Evolutionary conservation across 1,140 invertebrate species (phyloP).

Genomic region (Apocrypta bakeri): DNA sequence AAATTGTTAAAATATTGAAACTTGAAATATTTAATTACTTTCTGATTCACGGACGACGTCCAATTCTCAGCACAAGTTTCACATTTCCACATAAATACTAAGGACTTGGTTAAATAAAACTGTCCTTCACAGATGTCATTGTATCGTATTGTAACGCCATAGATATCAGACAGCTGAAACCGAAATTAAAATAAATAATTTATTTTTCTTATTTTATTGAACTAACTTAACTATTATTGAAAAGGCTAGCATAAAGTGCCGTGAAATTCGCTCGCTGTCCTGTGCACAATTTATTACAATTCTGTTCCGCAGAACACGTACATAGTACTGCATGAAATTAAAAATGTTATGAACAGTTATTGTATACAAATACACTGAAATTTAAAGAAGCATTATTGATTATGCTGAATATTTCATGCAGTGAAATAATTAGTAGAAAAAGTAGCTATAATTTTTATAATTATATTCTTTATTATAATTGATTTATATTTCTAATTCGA

Average conservation of each 20-base stretch:
- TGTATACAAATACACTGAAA: no score
- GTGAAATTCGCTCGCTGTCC: neutral
- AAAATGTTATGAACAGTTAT: no score
- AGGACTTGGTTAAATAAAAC: neutral
- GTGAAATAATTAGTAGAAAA: neutral
- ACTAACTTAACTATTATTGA: constrained; percentile 2
- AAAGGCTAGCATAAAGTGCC: neutral
- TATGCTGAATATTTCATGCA: neutral
- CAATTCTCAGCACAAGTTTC: neutral
- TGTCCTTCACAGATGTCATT: neutral
- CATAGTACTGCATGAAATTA: neutral
- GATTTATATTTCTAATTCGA: neutral
- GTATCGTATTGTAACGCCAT: neutral
- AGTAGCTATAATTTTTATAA: neutral
- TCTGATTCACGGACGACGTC: neutral
- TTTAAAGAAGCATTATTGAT: neutral
- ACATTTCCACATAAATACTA: neutral
- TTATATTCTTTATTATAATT: neutral
- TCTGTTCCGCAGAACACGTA: neutral
- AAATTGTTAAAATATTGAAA: neutral
- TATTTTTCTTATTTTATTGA: neutral
- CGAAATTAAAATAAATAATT: neutral
- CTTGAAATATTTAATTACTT: neutral
- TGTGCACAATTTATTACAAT: neutral
- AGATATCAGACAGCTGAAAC: neutral